Evolutionary conservation across 2,113 vertebrate species (phyloP), one percentile per base, ranked within the genome.

Genomic region (Chinchilla lanigera): DNA sequence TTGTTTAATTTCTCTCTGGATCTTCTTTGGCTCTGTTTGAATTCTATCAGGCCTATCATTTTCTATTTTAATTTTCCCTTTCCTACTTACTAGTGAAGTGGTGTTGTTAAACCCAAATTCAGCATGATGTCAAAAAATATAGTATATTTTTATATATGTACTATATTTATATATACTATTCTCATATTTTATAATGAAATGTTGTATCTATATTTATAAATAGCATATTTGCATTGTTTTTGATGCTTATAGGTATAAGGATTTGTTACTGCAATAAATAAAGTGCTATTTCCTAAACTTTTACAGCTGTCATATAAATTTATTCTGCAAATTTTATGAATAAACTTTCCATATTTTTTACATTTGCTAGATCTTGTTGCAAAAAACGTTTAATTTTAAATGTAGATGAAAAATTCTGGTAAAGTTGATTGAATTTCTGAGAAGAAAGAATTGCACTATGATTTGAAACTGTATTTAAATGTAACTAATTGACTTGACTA

Each of bases 391-490:
- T 44, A 75, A 75, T 22, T 44, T 75, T 75, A 22, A 75, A 12
- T 12, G 71, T 75, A 73, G 7, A 35, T 13, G 13, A 89, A 63
- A 89, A 92, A 63, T 56, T 10, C 12, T 61, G 22, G 16, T 71
- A 71, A 65, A 73, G 11, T 75, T 94, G 35, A 20, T 11, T 63
- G n/a, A 12, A 71, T 60, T 52, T 89, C n/a, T 69, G 65, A 24
- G 41, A 77, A 69, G 26, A 96, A 90, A 60, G 83, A 60, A 85
- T 73, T 58, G 13, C 19, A 82, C n/a, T 41, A 19, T 92, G 35
- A 58, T 71, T 94, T 92, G 22, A 81, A 96, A 81, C 63, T 35
- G 0, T 73, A 84, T 73, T 96, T 86, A 93, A 73, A 73, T 73
- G 78, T 89, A 17, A 16, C 28, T 56, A 44, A 71, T 71, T 41